Evolutionary conservation across 2,888 invertebrate species (phyloP).

Genomic region (Cryptophagus acutangulus): DNA sequence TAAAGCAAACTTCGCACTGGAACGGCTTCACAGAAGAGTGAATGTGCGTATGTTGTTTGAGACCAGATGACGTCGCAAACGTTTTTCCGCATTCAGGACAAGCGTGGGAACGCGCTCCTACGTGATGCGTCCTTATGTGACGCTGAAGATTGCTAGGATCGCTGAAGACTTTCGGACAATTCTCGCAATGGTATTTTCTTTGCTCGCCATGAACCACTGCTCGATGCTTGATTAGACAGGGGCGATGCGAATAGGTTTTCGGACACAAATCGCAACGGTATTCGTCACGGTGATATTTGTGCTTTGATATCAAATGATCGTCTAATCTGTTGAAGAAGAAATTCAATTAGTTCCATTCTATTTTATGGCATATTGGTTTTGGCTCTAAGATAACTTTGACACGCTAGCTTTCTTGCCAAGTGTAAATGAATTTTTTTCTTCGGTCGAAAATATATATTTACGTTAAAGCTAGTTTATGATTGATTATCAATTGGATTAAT

Average conservation of each 20-base stretch:
- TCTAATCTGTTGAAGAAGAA: conserved; percentile 65
- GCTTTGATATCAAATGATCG: conserved; percentile 72
- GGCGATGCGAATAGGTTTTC: conserved; percentile 75
- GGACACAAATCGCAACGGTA: conserved; percentile 82
- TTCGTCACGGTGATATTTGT: conserved; percentile 73
- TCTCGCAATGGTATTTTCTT: conserved; percentile 88
- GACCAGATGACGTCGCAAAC: conserved; percentile 93
- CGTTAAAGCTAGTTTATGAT: neutral
- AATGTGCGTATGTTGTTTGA: conserved; percentile 99
- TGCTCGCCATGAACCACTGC: conserved; percentile 75
- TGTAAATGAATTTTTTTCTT: conserved; percentile 12
- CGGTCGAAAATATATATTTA: no score
- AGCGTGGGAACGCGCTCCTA: conserved; percentile 92
- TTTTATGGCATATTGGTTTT: neutral
- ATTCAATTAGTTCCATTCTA: no score
- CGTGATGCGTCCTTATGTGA: conserved; percentile 93
- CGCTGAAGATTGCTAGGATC: conserved; percentile 95
- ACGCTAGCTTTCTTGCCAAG: conserved; percentile 11
- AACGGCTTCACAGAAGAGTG: conserved; percentile 98
- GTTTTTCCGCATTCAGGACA: conserved; percentile 99
- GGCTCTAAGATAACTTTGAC: conserved; percentile 12
- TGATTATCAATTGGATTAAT: conserved; percentile 4
- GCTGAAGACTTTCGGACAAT: conserved; percentile 88
- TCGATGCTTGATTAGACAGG: conserved; percentile 76
- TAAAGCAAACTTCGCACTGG: conserved; percentile 93